Base-by-base conservation (phyloP, 2,888 invertebrate species). In the Spisula solida region DNA sequence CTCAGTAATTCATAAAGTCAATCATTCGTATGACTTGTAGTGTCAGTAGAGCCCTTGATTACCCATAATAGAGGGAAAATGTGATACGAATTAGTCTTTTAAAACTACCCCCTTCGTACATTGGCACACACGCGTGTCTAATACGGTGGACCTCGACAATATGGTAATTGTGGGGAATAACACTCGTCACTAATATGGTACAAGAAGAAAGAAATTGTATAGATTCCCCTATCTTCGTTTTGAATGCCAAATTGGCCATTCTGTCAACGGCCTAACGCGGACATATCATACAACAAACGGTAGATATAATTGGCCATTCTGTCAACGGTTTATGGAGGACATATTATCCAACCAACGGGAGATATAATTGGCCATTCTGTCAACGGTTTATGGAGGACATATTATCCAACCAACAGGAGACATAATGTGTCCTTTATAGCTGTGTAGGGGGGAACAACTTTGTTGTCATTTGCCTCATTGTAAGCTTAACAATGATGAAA, bases 1-100 rank as follows among this genome's bases (percentile, higher is more conserved):
- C 47, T 47, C 34, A 48, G 79, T 85, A 78, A 85, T 55, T 78
- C 79, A 85, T 51, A n/a, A 55, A 47, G 85, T 85, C 79, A 85
- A 85, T 78, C 55, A 85, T 1, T 79, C 85, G 79, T 85, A 34
- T 31, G 55, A 85, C 47, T 10, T 18, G 16, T 16, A 25, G 14
- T 75, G 75, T 75, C 75, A 75, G 18, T 12, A 75, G 12, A 75
- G 75, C 14, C 16, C 29, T 75, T 75, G 8, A 75, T 75, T 75
- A 75, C 75, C 75, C 75, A 14, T 75, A 75, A 75, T 75, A 75
- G 41, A 41, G 18, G 75, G 75, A 16, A 34, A 60, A 60, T 60
- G 60, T 60, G 60, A 60, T 10, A 75, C 34, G 31, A 12, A 34
- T 4, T 16, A 6, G 16, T 6, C 1, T 31, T 34, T 75, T 70